Evolutionary conservation across 92 coral and sea anemone species (phyloP), one percentile per base, ranked within the genome.

Genomic region (Metridium senile): DNA sequence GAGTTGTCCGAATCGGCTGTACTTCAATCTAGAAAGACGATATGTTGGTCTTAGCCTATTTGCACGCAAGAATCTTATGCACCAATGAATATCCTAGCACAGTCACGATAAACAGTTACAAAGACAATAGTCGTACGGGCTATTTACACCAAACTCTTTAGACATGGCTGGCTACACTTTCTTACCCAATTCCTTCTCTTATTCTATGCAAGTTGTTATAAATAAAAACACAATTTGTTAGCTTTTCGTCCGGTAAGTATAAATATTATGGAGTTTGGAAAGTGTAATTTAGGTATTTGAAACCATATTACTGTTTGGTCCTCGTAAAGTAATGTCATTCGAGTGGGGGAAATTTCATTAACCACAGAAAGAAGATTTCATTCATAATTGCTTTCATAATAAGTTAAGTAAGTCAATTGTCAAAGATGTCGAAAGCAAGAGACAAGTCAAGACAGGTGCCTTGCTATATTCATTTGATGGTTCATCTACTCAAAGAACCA

Each of bases 371-470:
- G 78, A 56, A 71, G 85, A 85, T 91, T 91, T 91, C 97, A 82
- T 89, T 79, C 80, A 79, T 91, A 91, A 91, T 91, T 91, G 97
- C 90, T 89, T 91, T 89, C 97, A 78, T 91, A 91, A 89, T 88
- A 89, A 91, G 86, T 91, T 88, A 91, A 91, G 97, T 91, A 91
- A 91, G 97, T 91, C 89, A 84, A 89, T 79, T 89, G 97, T 91
- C 97, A 91, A 76, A 82, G 63, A 77, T 89, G 97, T 91, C 97
- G 88, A 81, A 70, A 33, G 79, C 45, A 67, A 70, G 84, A 84
- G 91, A 87, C 92, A 85, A 69, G 81, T 72, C 62, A 27, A 49
- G 74, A 88, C 93, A 91, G 97, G 93, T 91, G 94, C 77, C 34
- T 26, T 34, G 31, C 21, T 54, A 22, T 29, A 51, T 71, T 31